Conservation (phyloP, 2,113 vertebrate species). For the Arothron firmamentum region DNA sequence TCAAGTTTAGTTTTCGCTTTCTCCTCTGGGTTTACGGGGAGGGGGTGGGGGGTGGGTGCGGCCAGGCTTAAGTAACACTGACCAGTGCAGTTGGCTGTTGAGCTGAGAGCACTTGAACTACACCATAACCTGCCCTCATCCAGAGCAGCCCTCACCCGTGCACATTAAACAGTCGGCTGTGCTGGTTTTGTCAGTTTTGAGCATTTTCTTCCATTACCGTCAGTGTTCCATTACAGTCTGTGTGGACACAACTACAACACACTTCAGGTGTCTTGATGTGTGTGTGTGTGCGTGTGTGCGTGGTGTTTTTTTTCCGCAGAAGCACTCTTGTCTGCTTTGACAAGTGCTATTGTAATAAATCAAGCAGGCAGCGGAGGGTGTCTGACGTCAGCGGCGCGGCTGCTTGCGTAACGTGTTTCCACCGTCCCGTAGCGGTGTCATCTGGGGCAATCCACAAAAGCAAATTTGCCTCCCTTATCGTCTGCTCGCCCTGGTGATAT, state of each 20-base stretch:
- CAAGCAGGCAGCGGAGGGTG: constrained; percentile 44
- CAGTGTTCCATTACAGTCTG: background rate
- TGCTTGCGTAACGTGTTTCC: constrained; percentile 58
- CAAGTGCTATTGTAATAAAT: constrained; percentile 59
- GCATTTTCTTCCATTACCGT: background rate
- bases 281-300: constrained; percentile 24
- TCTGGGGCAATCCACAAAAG: constrained; percentile 52
- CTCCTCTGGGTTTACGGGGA: background rate
- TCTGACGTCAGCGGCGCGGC: constrained; percentile 54
- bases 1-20: background rate
- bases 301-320: constrained; percentile 25
- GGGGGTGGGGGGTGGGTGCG: constrained; percentile 30
- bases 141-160: background rate
- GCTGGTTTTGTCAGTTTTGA: too few relatives aligned
- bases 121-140: constrained; percentile 11
- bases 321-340: constrained; percentile 22
- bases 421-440: constrained; percentile 47
- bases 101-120: constrained; percentile 36
- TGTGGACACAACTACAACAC: background rate
- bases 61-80: constrained; percentile 39
- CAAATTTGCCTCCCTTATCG: constrained; percentile 56
- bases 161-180: too few relatives aligned
- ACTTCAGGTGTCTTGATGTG: background rate
- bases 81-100: constrained; percentile 50
- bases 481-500: constrained; percentile 16